Base-by-base conservation (phyloP, 2,797 vertebrate genomes). In the Emys orbicularis region DNA sequence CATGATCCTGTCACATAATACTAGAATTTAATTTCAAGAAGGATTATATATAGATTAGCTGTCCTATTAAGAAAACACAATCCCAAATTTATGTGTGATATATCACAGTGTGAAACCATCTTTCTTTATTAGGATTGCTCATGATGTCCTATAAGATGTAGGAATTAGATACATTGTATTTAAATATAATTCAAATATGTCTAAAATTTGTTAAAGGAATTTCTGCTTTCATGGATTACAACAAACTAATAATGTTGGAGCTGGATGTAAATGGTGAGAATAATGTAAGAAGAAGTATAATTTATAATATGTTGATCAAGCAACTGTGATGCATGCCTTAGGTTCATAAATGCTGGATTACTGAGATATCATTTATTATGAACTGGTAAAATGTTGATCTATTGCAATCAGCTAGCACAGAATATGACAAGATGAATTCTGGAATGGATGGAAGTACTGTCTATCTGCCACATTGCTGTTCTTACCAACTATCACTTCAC, bases 31-130 rank as follows among this genome's bases (percentile, higher is more conserved):
- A 97, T 94, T 95, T 96, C 84, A 89, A 37, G 21, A 95, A 87
- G 59, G 90, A 95, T 97, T 96, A 95, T 87, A 81, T 47, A 72
- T 49, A 96, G 90, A 97, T 97, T 94, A 97, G 5, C 57, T 94
- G 52, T 89, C 4, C 15, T 90, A 61, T 92, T 87, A 18, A 83
- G 8, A 5, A 34, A 8, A 3, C 41, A 68, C 16, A 47, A 6
- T 6, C 37, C 18, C 3, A 81, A 57, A 81, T 84, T 81, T 92
- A 90, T 83, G 8, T 44, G 65, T 87, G 41, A 65, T 19, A 53
- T 50, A 91, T 53, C 37, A 68, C 5, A 74, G 3, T 77, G 18
- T 82, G 25, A 91, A 88, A 72, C 41, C 2, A 34, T 88, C 87
- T 92, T 87, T 47, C 88, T 76, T 86, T 90, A 81, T 93, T 93